Conservation (phyloP, 2,797 vertebrate genomes). For the Pipistrellus pygmaeus region DNA sequence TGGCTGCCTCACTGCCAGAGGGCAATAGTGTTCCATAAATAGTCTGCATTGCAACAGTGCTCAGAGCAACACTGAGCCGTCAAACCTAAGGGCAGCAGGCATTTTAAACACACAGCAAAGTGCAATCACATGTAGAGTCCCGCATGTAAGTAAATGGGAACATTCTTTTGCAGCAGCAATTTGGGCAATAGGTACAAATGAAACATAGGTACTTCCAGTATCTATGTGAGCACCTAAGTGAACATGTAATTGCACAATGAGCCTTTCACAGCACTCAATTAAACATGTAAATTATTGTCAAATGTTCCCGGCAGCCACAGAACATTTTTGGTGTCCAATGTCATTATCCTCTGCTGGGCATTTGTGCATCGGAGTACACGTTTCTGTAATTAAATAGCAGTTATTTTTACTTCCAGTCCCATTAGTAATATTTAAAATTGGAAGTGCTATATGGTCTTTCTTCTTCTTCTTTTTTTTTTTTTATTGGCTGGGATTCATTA, state of each 20-base stretch:
- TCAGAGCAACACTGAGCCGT: constrained; percentile 70
- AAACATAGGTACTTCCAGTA: constrained; percentile 62
- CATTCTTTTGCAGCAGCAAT: constrained; percentile 67
- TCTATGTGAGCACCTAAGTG: constrained; percentile 71
- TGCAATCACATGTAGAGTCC: constrained; percentile 63
- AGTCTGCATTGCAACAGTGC: constrained; percentile 73
- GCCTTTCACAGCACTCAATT: constrained; percentile 73
- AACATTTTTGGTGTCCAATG: constrained; percentile 50
- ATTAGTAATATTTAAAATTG: constrained; percentile 69
- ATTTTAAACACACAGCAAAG: constrained; percentile 78
- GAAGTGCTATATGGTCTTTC: neutral
- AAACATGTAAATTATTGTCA: constrained; percentile 77
- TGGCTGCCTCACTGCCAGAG: constrained; percentile 83
- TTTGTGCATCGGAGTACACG: constrained; percentile 57
- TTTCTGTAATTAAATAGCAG: constrained; percentile 75
- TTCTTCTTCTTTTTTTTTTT: neutral
- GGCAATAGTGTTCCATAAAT: constrained; percentile 87
- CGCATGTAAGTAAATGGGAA: constrained; percentile 70
- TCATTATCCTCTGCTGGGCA: constrained; percentile 70
- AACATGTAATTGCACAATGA: constrained; percentile 63
- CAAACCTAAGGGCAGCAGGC: constrained; percentile 74
- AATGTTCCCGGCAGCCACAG: constrained; percentile 64
- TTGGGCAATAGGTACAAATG: constrained; percentile 74
- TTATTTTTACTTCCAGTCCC: constrained; percentile 74
- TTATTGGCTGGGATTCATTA: constrained; percentile 6